Evolutionary conservation across 2,113 vertebrate species (phyloP).

Genomic region (Potamarius usumacintae): DNA sequence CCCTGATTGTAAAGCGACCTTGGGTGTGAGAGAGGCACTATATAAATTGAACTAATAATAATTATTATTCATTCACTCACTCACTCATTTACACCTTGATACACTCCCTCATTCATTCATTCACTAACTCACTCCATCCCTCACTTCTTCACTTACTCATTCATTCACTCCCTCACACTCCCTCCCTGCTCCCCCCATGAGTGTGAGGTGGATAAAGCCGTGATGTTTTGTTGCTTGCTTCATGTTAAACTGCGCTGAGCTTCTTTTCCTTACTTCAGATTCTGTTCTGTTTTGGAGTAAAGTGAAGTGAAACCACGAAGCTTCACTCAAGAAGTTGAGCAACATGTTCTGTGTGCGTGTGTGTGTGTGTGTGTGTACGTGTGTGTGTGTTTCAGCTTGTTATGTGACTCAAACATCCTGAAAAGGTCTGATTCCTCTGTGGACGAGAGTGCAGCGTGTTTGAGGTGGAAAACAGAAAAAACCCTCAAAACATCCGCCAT

Average conservation of each 20-base stretch:
- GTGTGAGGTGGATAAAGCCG: not conserved
- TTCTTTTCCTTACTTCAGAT: slow-evolving; percentile 43
- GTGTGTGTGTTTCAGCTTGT: slow-evolving; percentile 6
- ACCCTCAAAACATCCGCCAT: not conserved
- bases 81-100: not conserved
- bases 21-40: too few species aligned
- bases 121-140: not conserved
- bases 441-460: not conserved
- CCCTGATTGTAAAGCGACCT: too few species aligned
- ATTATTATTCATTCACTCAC: not conserved
- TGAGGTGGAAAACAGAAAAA: not conserved
- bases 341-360: not conserved
- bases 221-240: not conserved
- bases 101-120: not conserved
- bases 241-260: not conserved
- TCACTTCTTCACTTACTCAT: not conserved
- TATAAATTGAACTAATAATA: too few species aligned
- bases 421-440: not conserved
- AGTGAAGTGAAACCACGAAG: slow-evolving; percentile 17
- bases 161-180: not conserved
- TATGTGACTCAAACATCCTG: slow-evolving; percentile 7
- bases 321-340: not conserved
- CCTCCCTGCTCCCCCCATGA: not conserved
- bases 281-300: slow-evolving; percentile 45
- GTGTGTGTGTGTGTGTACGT: slow-evolving; percentile 2